Base-by-base conservation (phyloP, 2,888 invertebrate species). In the Rhaphigaster nebulosa region DNA sequence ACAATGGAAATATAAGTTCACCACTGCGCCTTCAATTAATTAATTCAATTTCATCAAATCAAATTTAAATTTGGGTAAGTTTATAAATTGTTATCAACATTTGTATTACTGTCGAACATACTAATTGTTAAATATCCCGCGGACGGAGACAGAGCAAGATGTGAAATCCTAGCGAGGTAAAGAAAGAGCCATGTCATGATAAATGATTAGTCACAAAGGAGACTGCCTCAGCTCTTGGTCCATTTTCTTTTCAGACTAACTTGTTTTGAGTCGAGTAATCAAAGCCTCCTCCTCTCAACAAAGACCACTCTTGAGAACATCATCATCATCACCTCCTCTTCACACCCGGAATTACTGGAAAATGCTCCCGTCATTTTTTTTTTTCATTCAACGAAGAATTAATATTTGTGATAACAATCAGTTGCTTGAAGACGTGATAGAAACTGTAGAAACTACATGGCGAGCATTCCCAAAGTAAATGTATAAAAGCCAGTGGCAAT, bases 191-290 rank as follows among this genome's bases (percentile, higher is more conserved):
- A 5, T 5, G 84, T 84, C 84, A 84, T n/a, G 45, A 50, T 45
- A 50, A 84, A 84, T 84, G 84, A 84, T 84, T 84, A 45, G 84
- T 45, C n/a, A 84, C 84, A 84, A 84, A 15, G 41, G 26, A n/a
- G 15, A 50, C 84, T 50, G 45, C 26, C 45, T 45, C 45, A n/a
- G 84, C 38, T 84, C 45, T 4, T 50, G n/a, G 84, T 84, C 45
- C 38, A 45, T 84, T 84, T 84, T 84, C 84, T 84, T 84, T 50
- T 84, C 45, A 50, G 45, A 13, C 45, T 50, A 84, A 84, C 84
- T 84, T 84, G 84, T 84, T 84, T 84, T 84, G 84, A n/a, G 45
- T 84, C 18, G 34, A 84, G 84, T 23, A 84, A 84, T 84, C 84
- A 84, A 45, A 45, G 45, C 23, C 26, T 38, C 38, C 13, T 23